Conservation (phyloP, 2,113 vertebrate species). For the Lanius collurio region DNA sequence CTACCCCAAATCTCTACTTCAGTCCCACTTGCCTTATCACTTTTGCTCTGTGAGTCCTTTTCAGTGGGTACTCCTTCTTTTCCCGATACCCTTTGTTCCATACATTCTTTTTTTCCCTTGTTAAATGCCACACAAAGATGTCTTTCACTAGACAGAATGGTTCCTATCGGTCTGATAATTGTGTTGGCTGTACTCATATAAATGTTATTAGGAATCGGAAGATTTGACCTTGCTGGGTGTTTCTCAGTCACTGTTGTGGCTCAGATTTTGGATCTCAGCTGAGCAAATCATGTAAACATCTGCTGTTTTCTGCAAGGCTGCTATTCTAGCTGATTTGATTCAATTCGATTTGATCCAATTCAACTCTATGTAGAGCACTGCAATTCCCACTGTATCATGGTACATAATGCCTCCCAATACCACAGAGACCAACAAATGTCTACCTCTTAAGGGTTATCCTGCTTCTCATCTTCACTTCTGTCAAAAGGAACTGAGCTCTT, state of each 20-base stretch:
- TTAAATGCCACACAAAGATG: background rate
- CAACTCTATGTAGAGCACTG: background rate
- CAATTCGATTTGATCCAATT: conserved; percentile 35
- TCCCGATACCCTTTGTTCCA: background rate
- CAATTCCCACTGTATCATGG: background rate
- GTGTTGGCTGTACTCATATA: conserved; percentile 26
- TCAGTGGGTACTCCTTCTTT: background rate
- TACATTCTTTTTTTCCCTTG: background rate
- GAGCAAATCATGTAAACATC: conserved; percentile 34
- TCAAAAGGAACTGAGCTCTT: background rate
- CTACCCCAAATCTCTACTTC: background rate
- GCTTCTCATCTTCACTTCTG: background rate
- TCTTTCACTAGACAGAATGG: background rate
- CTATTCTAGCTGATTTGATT: conserved; percentile 25
- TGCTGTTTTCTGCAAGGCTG: conserved; percentile 34
- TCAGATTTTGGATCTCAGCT: conserved; percentile 59
- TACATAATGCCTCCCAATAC: background rate
- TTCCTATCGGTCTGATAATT: background rate
- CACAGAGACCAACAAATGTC: background rate
- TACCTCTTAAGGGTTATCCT: background rate
- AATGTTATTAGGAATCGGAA: conserved; percentile 51
- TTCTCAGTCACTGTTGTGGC: conserved; percentile 58
- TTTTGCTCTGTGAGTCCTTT: background rate
- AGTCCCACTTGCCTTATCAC: background rate
- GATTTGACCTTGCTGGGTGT: conserved; percentile 64